Percentiles rank a stretch among this genome's conserved stretches.
These are phyloP conservation scores for Eucriotettix oculatus DNA, from an alignment of 2,888 invertebrate species.

Conservation along the genomic window DNA sequence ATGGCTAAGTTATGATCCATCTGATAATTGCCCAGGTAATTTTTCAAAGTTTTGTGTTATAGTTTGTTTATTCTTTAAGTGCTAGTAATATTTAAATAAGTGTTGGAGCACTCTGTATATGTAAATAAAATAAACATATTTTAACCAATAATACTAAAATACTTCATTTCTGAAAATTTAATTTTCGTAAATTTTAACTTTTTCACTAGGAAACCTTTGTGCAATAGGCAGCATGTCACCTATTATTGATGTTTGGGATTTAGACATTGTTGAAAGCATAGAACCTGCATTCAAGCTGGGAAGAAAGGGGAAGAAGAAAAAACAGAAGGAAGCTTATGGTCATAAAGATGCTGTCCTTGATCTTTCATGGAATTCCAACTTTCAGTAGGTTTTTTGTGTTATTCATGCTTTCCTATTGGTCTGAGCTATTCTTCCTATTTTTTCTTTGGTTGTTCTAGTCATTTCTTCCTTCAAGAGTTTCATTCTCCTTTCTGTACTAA, in stretches of 20 bases:
- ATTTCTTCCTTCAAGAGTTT: no score
- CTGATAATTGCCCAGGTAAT: neutral
- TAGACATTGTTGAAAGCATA: slow-evolving; percentile 81
- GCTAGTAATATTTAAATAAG: no score
- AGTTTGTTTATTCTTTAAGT: neutral
- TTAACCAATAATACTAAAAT: no score
- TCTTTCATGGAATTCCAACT: slow-evolving; percentile 76
- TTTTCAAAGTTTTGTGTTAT: neutral
- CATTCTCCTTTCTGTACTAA: no score
- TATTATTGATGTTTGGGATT: slow-evolving; percentile 88
- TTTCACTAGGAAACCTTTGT: slow-evolving; percentile 48
- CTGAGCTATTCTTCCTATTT: no score
- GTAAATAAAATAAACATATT: no score
- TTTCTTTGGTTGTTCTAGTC: no score
- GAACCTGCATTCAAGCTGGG: slow-evolving; percentile 77
- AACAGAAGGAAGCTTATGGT: slow-evolving; percentile 46
- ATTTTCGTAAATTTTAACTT: no score
- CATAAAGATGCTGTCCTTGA: slow-evolving; percentile 85
- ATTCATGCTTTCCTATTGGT: no score
- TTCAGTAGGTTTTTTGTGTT: slow-evolving; percentile 33
- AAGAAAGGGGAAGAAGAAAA: slow-evolving; percentile 53
- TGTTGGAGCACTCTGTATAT: no score
- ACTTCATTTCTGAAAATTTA: no score
- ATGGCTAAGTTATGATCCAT: slow-evolving; percentile 81
- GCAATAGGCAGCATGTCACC: slow-evolving; percentile 89